phyloP scores from a whole-genome alignment of 2,797 vertebrate genomes.

The Dermochelys coriacea region DNA sequence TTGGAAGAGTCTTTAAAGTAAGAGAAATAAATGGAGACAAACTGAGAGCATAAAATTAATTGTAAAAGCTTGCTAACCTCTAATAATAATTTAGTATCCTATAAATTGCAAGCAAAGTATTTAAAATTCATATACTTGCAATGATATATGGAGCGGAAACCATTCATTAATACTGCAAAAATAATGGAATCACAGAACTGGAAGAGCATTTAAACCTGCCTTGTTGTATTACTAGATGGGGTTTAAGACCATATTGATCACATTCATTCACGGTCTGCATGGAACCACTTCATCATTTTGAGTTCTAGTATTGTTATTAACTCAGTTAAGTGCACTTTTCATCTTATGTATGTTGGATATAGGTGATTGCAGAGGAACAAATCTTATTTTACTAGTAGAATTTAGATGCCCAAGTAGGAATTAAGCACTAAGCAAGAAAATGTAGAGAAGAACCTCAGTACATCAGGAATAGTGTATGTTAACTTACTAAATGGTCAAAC shows the following conservation, averaged over 20 bases:
- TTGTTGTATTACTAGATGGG: neutral
- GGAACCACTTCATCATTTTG: neutral
- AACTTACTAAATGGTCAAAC: neutral
- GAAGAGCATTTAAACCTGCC: neutral
- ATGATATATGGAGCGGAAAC: fast-evolving
- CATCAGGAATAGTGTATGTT: neutral
- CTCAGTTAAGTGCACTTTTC: neutral
- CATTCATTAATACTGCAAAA: neutral
- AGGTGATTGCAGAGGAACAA: neutral
- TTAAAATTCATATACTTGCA: neutral
- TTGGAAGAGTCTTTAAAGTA: neutral
- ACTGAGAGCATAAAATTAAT: neutral
- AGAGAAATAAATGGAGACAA: neutral
- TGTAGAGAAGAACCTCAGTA: neutral
- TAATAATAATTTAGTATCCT: neutral
- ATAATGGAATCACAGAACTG: neutral
- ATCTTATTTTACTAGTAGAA: neutral
- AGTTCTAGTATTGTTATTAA: slow-evolving; percentile 1
- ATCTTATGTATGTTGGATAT: neutral
- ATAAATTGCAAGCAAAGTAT: neutral
- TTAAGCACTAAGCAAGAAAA: neutral
- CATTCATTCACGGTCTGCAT: fast-evolving
- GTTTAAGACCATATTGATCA: neutral
- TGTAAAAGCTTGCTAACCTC: neutral
- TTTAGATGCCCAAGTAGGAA: neutral